A percentile compares a stretch with the other conserved stretches of the same genome.
Evolutionary conservation across 2,797 vertebrate genomes (phyloP).

Genomic region (Carduelis carduelis): DNA sequence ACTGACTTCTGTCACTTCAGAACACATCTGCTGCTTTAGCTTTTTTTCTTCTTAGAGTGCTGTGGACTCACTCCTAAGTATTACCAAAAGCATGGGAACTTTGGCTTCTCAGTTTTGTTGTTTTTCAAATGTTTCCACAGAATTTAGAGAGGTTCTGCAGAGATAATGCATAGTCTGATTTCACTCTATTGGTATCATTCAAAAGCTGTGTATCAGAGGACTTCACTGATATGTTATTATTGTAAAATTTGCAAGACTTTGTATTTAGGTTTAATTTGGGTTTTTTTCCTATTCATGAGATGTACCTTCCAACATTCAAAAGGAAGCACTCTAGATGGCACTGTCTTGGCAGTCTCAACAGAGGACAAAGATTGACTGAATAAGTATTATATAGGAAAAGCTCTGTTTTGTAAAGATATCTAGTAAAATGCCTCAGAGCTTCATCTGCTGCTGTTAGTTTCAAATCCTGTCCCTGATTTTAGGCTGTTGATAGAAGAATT

Average conservation of each 20-base stretch:
- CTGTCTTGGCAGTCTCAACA: conserved; percentile 2
- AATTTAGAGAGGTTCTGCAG: neutral
- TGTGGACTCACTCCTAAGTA: neutral
- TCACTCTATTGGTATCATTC: neutral
- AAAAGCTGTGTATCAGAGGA: neutral
- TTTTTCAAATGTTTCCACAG: neutral
- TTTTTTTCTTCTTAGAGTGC: neutral
- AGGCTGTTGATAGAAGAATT: neutral
- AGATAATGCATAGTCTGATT: neutral
- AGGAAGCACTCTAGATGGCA: conserved; percentile 26
- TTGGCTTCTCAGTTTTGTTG: neutral
- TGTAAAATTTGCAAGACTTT: neutral
- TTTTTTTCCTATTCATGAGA: neutral
- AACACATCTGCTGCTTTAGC: neutral
- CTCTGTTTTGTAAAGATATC: neutral
- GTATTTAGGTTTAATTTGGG: neutral
- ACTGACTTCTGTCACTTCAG: neutral
- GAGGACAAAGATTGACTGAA: neutral
- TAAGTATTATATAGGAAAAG: neutral
- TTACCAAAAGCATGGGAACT: neutral
- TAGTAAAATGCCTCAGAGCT: neutral
- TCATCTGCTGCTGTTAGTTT: neutral
- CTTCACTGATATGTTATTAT: neutral
- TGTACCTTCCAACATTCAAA: neutral
- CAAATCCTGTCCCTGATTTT: neutral